Percentiles rank a stretch among this genome's conserved stretches.
Evolutionary conservation across 2,797 vertebrate genomes (phyloP).

Genomic region (Eupleurogrammus muticus): DNA sequence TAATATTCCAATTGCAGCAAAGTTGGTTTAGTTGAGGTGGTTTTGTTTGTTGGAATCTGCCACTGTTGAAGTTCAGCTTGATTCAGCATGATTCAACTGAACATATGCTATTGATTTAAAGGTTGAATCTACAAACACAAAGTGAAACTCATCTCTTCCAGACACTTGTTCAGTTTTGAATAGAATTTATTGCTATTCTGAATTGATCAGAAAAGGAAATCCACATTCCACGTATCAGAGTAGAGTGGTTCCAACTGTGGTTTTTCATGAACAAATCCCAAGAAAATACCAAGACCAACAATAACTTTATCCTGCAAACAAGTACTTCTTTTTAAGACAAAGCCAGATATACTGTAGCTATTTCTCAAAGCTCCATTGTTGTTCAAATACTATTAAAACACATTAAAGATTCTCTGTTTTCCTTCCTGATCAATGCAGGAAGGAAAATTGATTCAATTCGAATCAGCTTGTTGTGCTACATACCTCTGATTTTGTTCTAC

Average conservation of each 20-base stretch:
- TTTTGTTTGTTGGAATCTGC: constrained; percentile 8
- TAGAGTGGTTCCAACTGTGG: background rate
- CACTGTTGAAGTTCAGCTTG: background rate
- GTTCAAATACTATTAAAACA: background rate
- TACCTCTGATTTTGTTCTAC: too few species aligned
- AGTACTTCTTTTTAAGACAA: background rate
- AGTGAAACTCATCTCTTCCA: background rate
- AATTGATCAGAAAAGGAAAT: constrained; percentile 3
- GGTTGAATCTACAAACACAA: background rate
- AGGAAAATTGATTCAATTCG: too few species aligned
- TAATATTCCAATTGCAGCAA: background rate
- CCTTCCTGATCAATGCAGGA: too few species aligned
- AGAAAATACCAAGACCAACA: too few species aligned
- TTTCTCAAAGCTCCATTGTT: background rate
- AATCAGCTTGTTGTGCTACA: too few species aligned
- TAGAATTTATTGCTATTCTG: background rate
- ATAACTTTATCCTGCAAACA: background rate
- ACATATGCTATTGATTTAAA: background rate
- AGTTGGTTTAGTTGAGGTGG: constrained; percentile 6
- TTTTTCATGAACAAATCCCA: background rate
- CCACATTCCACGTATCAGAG: background rate
- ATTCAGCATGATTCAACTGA: background rate
- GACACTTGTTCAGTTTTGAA: background rate
- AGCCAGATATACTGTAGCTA: background rate
- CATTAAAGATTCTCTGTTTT: too few species aligned